Conservation (phyloP, 2,888 invertebrate species). For the Acanthosepion pharaonis region DNA sequence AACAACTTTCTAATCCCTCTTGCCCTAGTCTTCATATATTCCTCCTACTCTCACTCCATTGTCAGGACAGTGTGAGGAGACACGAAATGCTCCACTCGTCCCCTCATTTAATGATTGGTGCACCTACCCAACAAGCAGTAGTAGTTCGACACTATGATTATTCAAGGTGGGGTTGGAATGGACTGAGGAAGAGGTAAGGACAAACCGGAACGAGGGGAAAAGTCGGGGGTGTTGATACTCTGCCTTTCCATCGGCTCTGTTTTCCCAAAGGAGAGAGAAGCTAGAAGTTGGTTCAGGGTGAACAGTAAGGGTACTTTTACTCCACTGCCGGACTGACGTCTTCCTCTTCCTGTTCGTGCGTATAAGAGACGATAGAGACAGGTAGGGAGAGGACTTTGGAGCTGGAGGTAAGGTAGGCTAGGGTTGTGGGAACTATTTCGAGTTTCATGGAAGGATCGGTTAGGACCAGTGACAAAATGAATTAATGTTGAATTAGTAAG, state of each 20-base stretch:
- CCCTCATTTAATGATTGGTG: not conserved
- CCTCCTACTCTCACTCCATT: not conserved
- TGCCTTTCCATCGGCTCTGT: not conserved
- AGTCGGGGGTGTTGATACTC: not conserved
- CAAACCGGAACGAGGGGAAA: too few species aligned
- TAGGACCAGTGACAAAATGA: too few species aligned
- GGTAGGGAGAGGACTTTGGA: not conserved
- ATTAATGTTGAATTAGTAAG: not conserved
- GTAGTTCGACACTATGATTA: not conserved
- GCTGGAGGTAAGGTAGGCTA: not conserved
- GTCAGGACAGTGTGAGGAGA: not conserved
- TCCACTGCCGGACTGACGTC: slow-evolving; percentile 1
- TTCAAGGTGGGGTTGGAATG: not conserved
- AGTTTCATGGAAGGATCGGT: not conserved
- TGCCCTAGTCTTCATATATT: not conserved
- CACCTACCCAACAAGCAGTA: slow-evolving; percentile 14
- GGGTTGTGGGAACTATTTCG: not conserved
- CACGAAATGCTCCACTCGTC: not conserved
- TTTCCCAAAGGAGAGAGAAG: not conserved
- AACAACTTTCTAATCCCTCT: not conserved
- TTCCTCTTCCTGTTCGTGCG: slow-evolving; percentile 33
- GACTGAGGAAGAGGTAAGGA: not conserved
- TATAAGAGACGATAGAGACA: not conserved
- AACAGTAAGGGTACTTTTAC: not conserved
- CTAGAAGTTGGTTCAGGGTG: not conserved